A percentile compares a stretch with the other conserved stretches of the same genome.
phyloP scores from a whole-genome alignment of 30 jellyfish, hydroid and myxozoan genomes.

The Sanderia malayensis region DNA sequence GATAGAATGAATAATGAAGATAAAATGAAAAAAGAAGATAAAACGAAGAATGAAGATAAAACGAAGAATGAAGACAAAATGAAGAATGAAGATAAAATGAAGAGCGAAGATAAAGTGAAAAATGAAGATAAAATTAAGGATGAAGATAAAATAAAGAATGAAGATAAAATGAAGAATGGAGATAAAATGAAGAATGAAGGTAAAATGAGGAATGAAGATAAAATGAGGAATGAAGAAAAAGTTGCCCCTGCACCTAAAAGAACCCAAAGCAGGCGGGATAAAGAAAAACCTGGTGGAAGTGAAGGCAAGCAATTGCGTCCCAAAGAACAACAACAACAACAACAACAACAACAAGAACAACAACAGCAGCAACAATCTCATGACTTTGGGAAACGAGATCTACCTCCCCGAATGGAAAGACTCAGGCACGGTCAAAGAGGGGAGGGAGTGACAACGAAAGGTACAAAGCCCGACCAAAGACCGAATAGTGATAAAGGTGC shows the following conservation, averaged over 20 bases:
- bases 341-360: background rate
- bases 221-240: background rate
- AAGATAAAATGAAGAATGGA: too few relatives aligned
- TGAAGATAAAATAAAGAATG: background rate
- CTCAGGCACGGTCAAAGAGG: constrained; percentile 11
- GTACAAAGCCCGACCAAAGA: background rate
- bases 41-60: background rate
- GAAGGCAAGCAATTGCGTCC: background rate
- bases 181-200: background rate
- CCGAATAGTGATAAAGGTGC: background rate
- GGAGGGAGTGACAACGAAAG: background rate
- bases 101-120: background rate
- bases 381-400: background rate
- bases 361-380: background rate
- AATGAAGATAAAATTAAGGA: background rate
- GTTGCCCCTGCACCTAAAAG: background rate
- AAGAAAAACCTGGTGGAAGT: background rate
- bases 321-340: background rate
- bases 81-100: background rate
- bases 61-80: background rate
- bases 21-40: background rate
- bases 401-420: constrained; percentile 36
- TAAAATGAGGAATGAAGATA: background rate
- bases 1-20: too few relatives aligned
- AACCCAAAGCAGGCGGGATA: background rate